These are phyloP conservation scores for Kuschelorhynchus macadamiae DNA, from an alignment of 2,888 invertebrate genomes.

Conservation along the genomic window DNA sequence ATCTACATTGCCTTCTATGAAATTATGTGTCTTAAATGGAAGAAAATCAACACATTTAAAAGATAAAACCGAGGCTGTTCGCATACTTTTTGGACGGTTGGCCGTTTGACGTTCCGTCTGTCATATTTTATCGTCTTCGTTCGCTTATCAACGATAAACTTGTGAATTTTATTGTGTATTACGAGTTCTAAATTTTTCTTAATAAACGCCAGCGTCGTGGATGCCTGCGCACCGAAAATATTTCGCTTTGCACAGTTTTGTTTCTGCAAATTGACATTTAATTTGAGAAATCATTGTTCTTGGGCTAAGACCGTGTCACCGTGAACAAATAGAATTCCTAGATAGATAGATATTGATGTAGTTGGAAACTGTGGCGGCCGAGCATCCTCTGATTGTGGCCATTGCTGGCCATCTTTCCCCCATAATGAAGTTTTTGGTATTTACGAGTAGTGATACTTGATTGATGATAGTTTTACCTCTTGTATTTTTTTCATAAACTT, in stretches of 20 bases:
- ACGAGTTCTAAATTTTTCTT: slow-evolving; percentile 35
- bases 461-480: too few species aligned
- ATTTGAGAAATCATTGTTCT: too few species aligned
- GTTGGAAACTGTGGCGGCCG: not conserved
- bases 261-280: too few species aligned
- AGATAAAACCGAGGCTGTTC: slow-evolving; percentile 61
- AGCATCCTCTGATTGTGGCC: too few species aligned
- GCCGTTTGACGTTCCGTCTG: slow-evolving; percentile 49
- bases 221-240: not conserved
- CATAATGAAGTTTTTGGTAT: not conserved
- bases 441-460: too few species aligned
- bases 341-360: not conserved
- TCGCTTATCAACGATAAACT: slow-evolving; percentile 51
- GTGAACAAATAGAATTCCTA: too few species aligned
- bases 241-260: too few species aligned
- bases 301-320: too few species aligned
- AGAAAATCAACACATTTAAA: slow-evolving; percentile 61
- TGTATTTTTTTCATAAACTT: too few species aligned
- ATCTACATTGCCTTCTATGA: slow-evolving; percentile 62
- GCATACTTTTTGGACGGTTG: slow-evolving; percentile 50
- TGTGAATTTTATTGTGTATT: slow-evolving; percentile 44
- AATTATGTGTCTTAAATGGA: slow-evolving; percentile 65
- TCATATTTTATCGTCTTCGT: slow-evolving; percentile 45
- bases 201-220: not conserved
- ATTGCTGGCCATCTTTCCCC: too few species aligned